phyloP scores from a whole-genome alignment of 2,888 invertebrate species.

The Furcula furcula region DNA sequence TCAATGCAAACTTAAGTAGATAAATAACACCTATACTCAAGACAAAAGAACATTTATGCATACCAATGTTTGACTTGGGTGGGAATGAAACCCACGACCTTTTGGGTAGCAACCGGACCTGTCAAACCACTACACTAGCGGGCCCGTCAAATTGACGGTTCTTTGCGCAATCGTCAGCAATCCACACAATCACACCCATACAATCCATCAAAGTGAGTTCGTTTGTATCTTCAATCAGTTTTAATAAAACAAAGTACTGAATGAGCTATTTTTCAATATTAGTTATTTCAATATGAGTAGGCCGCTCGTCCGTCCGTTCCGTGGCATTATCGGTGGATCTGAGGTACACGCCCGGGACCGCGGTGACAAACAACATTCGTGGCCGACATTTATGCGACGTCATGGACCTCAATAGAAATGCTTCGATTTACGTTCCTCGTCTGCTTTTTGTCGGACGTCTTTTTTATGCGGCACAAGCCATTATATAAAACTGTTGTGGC shows the following conservation, averaged over 20 bases:
- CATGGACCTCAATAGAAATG: conserved; percentile 76
- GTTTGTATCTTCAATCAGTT: conserved; percentile 24
- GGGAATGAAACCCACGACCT: too few species aligned
- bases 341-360: conserved; percentile 33
- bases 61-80: too few species aligned
- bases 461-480: conserved; percentile 48
- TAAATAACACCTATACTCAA: too few species aligned
- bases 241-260: conserved; percentile 40
- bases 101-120: too few species aligned
- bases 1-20: too few species aligned
- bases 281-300: conserved; percentile 41
- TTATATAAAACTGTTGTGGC: conserved; percentile 39
- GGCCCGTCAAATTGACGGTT: too few species aligned
- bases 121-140: too few species aligned
- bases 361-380: conserved; percentile 78
- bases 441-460: conserved; percentile 59
- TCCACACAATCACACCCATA: too few species aligned
- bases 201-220: conserved; percentile 21
- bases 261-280: conserved; percentile 58
- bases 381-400: conserved; percentile 71
- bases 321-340: conserved; percentile 60
- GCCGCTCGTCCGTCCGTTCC: conserved; percentile 34
- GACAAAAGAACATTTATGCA: too few species aligned
- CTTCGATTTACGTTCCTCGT: conserved; percentile 66
- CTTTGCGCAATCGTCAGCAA: too few species aligned